These are phyloP conservation scores for human (Homo sapiens) DNA, from an alignment of 2,113 vertebrate genomes.

Conservation along the genomic window GRCh38 chr4:58646001-58646500, in stretches of 20 bases:
- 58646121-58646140: conserved; percentile 48
- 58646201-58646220: conserved; percentile 42
- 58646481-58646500: neutral
- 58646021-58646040: conserved; percentile 56
- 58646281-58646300: conserved; percentile 47
- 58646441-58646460: neutral
- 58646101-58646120: conserved; percentile 28
- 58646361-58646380: neutral
- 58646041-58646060: conserved; percentile 46
- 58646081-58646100: conserved; percentile 57
- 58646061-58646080: neutral
- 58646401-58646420: conserved; percentile 6
- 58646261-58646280: neutral
- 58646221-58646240: conserved; percentile 7
- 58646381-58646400: neutral
- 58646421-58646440: neutral
- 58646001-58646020: neutral
- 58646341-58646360: neutral
- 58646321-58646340: neutral
- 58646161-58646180: neutral
- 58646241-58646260: neutral
- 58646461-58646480: neutral
- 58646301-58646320: conserved; percentile 10
- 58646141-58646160: neutral
- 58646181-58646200: conserved; percentile 27